Evolutionary conservation across 1,140 invertebrate species (phyloP).

Genomic region (Anastrepha obliqua): DNA sequence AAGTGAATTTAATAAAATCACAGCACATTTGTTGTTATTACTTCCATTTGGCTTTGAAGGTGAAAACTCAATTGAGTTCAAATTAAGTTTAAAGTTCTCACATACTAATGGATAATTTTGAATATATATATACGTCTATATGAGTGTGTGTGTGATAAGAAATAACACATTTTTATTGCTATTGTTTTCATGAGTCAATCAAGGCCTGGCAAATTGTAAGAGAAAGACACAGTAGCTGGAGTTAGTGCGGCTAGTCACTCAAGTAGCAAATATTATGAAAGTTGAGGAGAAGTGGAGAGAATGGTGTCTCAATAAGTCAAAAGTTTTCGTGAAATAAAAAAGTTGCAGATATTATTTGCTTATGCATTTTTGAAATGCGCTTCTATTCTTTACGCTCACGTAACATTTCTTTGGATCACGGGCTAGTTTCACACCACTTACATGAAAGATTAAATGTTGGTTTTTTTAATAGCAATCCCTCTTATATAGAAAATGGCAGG

Average conservation of each 20-base stretch:
- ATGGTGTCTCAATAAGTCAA: no score
- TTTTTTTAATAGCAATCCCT: no score
- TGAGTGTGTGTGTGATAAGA: neutral
- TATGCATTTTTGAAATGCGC: no score
- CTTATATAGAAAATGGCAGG: no score
- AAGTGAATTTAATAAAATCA: constrained; percentile 45
- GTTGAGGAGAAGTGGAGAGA: no score
- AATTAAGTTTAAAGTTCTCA: constrained; percentile 24
- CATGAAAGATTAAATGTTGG: no score
- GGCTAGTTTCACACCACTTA: no score
- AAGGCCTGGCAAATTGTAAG: neutral
- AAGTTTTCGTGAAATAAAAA: no score
- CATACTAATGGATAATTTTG: neutral
- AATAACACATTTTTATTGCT: neutral
- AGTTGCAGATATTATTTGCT: no score
- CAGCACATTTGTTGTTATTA: neutral
- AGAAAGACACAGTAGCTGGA: neutral
- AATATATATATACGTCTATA: neutral
- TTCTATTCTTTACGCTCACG: no score
- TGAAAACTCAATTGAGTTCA: constrained; percentile 10
- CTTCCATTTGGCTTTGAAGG: neutral
- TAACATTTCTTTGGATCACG: no score
- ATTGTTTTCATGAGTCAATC: neutral
- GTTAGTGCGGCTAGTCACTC: no score
- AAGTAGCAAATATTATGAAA: neutral